Evolutionary conservation across 2,113 vertebrate species (phyloP).

Genomic region (Eulacestoma nigropectus): DNA sequence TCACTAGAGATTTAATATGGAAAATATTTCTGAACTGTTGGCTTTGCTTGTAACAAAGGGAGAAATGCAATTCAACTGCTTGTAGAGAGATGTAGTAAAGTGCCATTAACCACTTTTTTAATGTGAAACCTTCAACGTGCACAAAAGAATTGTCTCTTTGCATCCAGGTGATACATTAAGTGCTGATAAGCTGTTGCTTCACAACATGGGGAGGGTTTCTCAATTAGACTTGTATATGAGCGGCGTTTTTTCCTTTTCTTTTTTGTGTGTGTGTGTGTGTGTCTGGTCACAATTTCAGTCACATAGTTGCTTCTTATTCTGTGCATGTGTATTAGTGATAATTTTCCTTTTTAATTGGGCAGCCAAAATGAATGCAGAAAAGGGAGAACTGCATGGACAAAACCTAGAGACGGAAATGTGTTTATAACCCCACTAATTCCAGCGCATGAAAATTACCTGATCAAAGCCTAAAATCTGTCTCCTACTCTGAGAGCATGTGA

Average conservation of each 20-base stretch:
- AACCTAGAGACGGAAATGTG: neutral
- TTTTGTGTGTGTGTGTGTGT: neutral
- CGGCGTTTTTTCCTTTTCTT: accelerated
- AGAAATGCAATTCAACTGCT: neutral
- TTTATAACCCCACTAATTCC: neutral
- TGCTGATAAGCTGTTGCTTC: neutral
- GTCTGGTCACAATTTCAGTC: neutral
- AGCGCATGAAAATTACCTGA: neutral
- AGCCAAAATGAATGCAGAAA: neutral
- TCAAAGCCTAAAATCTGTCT: neutral
- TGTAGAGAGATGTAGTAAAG: neutral
- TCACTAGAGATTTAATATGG: neutral
- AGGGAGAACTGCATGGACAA: neutral
- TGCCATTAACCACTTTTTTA: neutral
- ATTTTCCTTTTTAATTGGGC: neutral
- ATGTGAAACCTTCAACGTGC: neutral
- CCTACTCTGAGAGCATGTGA: neutral
- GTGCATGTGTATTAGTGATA: neutral
- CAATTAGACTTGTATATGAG: neutral
- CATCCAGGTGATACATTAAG: neutral
- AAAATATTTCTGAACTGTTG: neutral
- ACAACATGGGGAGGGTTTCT: neutral
- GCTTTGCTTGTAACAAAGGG: neutral
- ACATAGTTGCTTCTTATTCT: neutral
- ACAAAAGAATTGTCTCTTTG: neutral